Evolutionary conservation across 2,797 vertebrate species (phyloP), one percentile per base, ranked within the genome.

Genomic region (Microtus obscurus): DNA sequence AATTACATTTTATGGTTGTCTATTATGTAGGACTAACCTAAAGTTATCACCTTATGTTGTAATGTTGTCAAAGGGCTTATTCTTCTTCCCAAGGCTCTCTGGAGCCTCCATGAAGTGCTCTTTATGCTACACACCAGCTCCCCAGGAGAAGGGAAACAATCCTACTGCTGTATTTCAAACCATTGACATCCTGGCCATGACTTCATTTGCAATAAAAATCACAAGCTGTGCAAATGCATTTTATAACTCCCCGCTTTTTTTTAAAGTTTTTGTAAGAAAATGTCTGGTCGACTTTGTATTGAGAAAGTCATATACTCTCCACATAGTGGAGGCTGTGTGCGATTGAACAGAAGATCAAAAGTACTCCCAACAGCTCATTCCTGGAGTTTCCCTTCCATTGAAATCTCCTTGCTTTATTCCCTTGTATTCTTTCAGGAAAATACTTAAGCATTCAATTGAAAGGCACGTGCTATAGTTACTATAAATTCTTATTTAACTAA

Each of bases 1-100:
- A 93, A 96, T 97, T 98, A 91, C 92, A 83, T 97, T 98, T 98
- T 97, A 97, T 37, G 79, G 37, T 48, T 80, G 74, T 86, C 79
- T 96, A 93, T 97, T 97, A 97, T 94, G 96, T 91, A 93, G 86
- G 59, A 25, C 69, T 93, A 67, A 94, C 78, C 71, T 94, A 80
- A 96, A 97, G 92, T 97, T 96, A 91, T 94, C 97, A 81, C 97
- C 92, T 94, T 77, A 37, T 86, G 90, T 63, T 94, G 40, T 80
- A 86, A 56, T 90, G 34, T 79, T 19, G 31, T 98, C 95, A 97
- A 91, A 96, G 94, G 67, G 11, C 92, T 95, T 89, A 97, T 91
- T 97, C 96, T 96, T 51, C 59, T 96, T 96, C 94, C 90, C 78
- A 73, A 59, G 79, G 91, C 79, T 95, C 92, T 90, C 78, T 97